Evolutionary conservation across 2,113 vertebrate genomes (phyloP), one percentile per base, ranked within the genome.

Genomic region (Chiloscyllium plagiosum): DNA sequence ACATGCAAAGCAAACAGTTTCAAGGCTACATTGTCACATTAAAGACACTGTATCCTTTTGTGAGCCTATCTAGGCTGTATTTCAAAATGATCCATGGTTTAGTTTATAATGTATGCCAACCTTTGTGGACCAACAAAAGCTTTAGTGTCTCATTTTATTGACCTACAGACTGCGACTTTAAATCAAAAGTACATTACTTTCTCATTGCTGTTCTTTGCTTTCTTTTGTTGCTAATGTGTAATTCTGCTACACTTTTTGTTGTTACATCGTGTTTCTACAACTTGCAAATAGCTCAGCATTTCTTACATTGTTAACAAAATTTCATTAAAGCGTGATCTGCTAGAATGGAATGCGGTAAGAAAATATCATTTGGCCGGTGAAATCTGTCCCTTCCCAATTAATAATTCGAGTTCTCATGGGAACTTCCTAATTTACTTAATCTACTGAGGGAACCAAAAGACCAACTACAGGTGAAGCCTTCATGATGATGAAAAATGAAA

Each of bases 91-190:
- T 95, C 69, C 94, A 29, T 66, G 29, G 69, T 52, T 42, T 95
- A 50, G 42, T 47, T 95, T 33, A 69, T 72, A 95, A 50, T 1
- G 10, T 95, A 33, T 29, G 94, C 94, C 68, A 95, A 95, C 15
- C 42, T 95, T 72, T 95, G 93, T 52, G 94, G 69, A 12, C 37
- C 94, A 72, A 95, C 69, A 95, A 93, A 94, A 94, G n/a, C 65
- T 42, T 56, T 20, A 94, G 24, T 72, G 93, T 95, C 93, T 72
- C 42, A 72, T 95, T 50, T 72, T 95, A 3, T 95, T 95, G 93
- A 72, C 93, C 68, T 95, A 72, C 93, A 72, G 93, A 72, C 37
- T 95, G 93, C 12, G 93, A 47, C 47, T 95, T 95, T 95, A 95
- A 95, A 95, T 95, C 68, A 72, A 72, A 95, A 95, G 42, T 33